A percentile compares a stretch with the other conserved stretches of the same genome.
phyloP scores from a whole-genome alignment of 2,888 invertebrate genomes.

The Lepidochitona cinerea region DNA sequence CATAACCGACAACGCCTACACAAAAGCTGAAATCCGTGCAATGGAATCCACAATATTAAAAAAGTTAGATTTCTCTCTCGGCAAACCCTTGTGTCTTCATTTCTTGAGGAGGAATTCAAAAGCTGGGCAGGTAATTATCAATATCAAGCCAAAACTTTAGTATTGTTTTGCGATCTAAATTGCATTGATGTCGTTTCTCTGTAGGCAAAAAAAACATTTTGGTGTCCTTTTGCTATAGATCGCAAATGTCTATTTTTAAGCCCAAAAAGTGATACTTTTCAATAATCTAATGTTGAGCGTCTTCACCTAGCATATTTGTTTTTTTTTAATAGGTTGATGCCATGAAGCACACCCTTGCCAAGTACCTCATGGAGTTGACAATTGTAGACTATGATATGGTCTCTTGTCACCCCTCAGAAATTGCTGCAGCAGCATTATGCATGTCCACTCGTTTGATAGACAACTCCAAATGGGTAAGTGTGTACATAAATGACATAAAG shows the following conservation, averaged over 20 bases:
- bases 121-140: slow-evolving; percentile 74
- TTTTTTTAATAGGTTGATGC: slow-evolving; percentile 78
- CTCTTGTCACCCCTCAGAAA: slow-evolving; percentile 83
- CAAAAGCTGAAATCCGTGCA: slow-evolving; percentile 81
- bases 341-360: slow-evolving; percentile 84
- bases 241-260: too few species aligned
- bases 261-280: too few species aligned
- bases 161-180: too few species aligned
- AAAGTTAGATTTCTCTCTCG: slow-evolving; percentile 84
- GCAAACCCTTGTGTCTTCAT: slow-evolving; percentile 88
- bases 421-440: slow-evolving; percentile 86
- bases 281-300: too few species aligned
- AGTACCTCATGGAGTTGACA: slow-evolving; percentile 91
- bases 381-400: slow-evolving; percentile 86
- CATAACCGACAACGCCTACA: slow-evolving; percentile 90
- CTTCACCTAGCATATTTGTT: too few species aligned
- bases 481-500: too few species aligned
- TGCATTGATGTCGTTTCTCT: too few species aligned
- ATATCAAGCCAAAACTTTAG: too few species aligned
- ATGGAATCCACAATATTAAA: slow-evolving; percentile 88
- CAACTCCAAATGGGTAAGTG: slow-evolving; percentile 62
- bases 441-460: slow-evolving; percentile 76
- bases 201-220: too few species aligned
- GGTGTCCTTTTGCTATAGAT: too few species aligned
- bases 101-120: slow-evolving; percentile 83